These are phyloP conservation scores for Drosophila paranaensis DNA, from an alignment of 2,888 invertebrate genomes.

Conservation along the genomic window DNA sequence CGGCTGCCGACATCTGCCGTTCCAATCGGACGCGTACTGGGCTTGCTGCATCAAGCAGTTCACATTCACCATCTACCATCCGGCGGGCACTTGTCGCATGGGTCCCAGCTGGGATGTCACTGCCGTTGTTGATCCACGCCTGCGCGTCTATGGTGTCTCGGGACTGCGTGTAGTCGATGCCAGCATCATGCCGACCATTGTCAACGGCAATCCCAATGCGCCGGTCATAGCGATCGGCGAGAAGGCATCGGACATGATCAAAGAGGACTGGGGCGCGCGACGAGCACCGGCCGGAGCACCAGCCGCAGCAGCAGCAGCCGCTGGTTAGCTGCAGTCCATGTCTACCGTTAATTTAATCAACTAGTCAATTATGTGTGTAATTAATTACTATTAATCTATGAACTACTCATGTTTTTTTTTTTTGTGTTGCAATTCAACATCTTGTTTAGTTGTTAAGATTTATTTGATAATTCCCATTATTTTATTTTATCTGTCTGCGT, in stretches of 20 bases:
- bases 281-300: slow-evolving; percentile 10
- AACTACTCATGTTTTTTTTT: slow-evolving; percentile 13
- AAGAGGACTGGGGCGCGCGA: slow-evolving; percentile 90
- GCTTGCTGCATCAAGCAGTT: slow-evolving; percentile 93
- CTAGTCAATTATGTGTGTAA: slow-evolving; percentile 70
- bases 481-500: slow-evolving; percentile 26
- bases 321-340: slow-evolving; percentile 26
- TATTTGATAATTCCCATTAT: slow-evolving; percentile 12
- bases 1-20: slow-evolving; percentile 90
- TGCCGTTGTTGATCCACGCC: slow-evolving; percentile 92
- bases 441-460: slow-evolving; percentile 13
- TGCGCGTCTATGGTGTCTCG: slow-evolving; percentile 91
- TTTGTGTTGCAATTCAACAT: slow-evolving; percentile 17
- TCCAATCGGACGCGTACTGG: slow-evolving; percentile 94
- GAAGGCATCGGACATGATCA: slow-evolving; percentile 95
- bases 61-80: slow-evolving; percentile 93
- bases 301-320: not conserved
- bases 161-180: slow-evolving; percentile 93
- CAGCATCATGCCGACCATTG: slow-evolving; percentile 94
- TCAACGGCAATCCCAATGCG: slow-evolving; percentile 96
- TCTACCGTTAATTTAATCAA: slow-evolving; percentile 54
- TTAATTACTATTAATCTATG: slow-evolving; percentile 29
- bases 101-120: slow-evolving; percentile 90
- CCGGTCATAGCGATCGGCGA: slow-evolving; percentile 96
- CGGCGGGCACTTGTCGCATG: slow-evolving; percentile 94